Conservation (phyloP, 2,888 invertebrate species). For the Tachina grossa region DNA sequence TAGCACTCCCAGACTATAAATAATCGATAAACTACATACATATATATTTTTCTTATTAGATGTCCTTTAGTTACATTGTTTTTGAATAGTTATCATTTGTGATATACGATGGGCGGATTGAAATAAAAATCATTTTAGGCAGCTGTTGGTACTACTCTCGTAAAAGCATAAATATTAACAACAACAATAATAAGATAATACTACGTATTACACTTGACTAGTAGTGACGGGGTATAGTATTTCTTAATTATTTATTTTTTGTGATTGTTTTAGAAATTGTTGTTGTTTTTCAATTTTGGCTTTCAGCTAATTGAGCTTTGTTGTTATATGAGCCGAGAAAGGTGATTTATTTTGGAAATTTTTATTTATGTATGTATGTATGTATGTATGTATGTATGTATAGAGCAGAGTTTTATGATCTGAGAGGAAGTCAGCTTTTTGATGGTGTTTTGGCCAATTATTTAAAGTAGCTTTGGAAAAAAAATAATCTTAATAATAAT, state of each 20-base stretch:
- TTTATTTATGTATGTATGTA: not conserved
- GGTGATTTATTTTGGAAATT: constrained; percentile 36
- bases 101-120: too few species aligned
- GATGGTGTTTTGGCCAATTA: constrained; percentile 33
- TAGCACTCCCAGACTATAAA: not conserved
- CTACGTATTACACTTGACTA: constrained; percentile 60
- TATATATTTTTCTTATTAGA: too few species aligned
- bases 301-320: constrained; percentile 40
- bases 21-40: not conserved
- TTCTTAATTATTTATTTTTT: constrained; percentile 49
- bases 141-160: not conserved
- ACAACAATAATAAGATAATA: constrained; percentile 33
- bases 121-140: too few species aligned
- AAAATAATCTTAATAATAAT: not conserved
- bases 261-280: constrained; percentile 11
- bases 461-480: constrained; percentile 53
- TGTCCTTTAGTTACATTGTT: too few species aligned
- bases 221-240: constrained; percentile 42
- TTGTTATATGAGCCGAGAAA: constrained; percentile 62
- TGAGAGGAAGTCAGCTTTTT: constrained; percentile 51
- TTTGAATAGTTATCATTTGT: too few species aligned
- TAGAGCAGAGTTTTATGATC: constrained; percentile 5
- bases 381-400: not conserved
- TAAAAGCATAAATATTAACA: not conserved
- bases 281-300: constrained; percentile 12